Base-by-base conservation (phyloP, 2,113 vertebrate species). In the Hippoglossus stenolepis region DNA sequence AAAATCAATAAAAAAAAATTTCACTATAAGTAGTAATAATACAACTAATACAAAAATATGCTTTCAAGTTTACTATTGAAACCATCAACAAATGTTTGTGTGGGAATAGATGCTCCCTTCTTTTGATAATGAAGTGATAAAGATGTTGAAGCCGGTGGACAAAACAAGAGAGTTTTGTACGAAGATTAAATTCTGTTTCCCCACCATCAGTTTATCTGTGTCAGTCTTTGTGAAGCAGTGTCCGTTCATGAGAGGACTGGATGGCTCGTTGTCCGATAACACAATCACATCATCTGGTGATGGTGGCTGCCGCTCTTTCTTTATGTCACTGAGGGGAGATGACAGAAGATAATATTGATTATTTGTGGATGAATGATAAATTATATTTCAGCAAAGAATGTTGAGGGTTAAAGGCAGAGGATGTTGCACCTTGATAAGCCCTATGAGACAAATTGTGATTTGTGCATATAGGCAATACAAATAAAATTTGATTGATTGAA, bases 201-300 rank as follows among this genome's bases (percentile, higher is more conserved):
- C 94, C 93, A 98, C 97, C 98, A 98, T 94, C 6, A 98, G 96
- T 23, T 95, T 94, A 68, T 99, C 96, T 0, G 97, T 95, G 91
- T 95, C 96, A 4, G 95, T 93, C 91, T 97, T 97, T 38, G 93
- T 94, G 68, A 95, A 86, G 72, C 92, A 92, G 83, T 95, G 95
- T 2, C 98, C 97, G 14, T 99, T 99, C 93, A 97, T 94, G 13
- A 95, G 78, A 0, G 98, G 98, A 90, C 98, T 99, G 11, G 94
- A 94, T 2, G 97, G 96, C 69, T 99, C 97, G 0, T 95, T 97
- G 92, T 99, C 98, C 0, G 98, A 99, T 23, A 99, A 87, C 78
- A 99, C 96, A 1, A 99, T 99, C 31, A 99, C 94, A 7, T 99
- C 97, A 10, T 99, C 97, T 0, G 98, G 97, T 0, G 97, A 99